Evolutionary conservation across 2,113 vertebrate genomes (phyloP), one percentile per base, ranked within the genome.

Genomic region (Megalops atlanticus): DNA sequence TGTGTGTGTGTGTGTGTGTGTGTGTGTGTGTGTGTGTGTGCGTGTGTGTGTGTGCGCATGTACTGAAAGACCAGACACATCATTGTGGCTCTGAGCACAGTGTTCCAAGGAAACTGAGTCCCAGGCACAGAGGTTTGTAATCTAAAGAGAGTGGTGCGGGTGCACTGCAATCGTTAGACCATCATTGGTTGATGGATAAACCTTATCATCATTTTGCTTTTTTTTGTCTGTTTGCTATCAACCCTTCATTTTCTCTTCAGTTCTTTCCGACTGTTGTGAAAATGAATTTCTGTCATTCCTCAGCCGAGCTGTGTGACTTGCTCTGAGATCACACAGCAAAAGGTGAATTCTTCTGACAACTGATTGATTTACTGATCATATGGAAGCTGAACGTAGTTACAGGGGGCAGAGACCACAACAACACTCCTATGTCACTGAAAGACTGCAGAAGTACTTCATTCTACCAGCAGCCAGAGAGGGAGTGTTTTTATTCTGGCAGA

Each of bases 91-190:
- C 8, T 8, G 58, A 64, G 58, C n/a, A 31, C 58, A n/a, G 58
- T 74, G 75, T 70, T 35, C 39, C 78, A 70, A 85, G 68, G 78
- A 72, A 82, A 80, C 52, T 71, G 76, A 81, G 80, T 86, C 83
- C 84, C 14, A 45, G 33, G 10, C 24, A 47, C 81, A 77, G 77
- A 11, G 1, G 64, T 75, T 81, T 84, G 72, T 77, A 76, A 84
- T 81, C 33, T 68, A 31, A 40, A 16, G 43, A 6, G 43, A 31
- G 38, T 38, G 27, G 11, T 45, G 21, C 39, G 24, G 8, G 40
- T 24, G 16, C 0, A 64, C 6, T 12, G 39, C 7, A 79, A 24
- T 41, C n/a, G n/a, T n/a, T n/a, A n/a, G n/a, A n/a, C n/a, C n/a
- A n/a, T n/a, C n/a, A n/a, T n/a, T n/a, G n/a, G n/a, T n/a, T n/a